phyloP scores from a whole-genome alignment of 1,140 invertebrate species.

The Penaeus vannamei region DNA sequence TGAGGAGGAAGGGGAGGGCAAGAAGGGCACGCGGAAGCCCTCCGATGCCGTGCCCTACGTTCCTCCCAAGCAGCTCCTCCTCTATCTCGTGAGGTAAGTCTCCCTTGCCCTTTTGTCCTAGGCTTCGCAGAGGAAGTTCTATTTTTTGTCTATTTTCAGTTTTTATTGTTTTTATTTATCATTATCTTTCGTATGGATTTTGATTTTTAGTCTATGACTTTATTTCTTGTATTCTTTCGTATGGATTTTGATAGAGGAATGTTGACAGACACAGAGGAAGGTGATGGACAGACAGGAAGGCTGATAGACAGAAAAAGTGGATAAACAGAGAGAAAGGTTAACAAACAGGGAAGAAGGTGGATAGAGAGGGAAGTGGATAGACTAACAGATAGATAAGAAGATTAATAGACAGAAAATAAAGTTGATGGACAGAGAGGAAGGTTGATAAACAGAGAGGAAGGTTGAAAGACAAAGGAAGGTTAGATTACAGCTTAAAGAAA shows the following conservation, averaged over 20 bases:
- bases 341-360: too few species aligned
- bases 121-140: neutral
- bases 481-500: too few species aligned
- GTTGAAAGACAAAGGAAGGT: too few species aligned
- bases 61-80: constrained; percentile 77
- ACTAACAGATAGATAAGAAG: too few species aligned
- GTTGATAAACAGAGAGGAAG: too few species aligned
- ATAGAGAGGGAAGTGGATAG: too few species aligned
- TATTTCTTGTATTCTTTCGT: too few species aligned
- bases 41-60: constrained; percentile 72
- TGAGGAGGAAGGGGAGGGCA: constrained; percentile 69
- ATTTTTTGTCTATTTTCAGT: neutral
- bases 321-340: too few species aligned
- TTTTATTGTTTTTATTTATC: neutral
- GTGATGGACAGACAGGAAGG: neutral
- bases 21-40: neutral
- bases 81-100: constrained; percentile 78
- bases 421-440: too few species aligned
- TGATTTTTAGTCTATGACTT: too few species aligned
- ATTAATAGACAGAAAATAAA: too few species aligned
- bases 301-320: neutral
- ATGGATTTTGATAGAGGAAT: neutral
- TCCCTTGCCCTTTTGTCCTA: neutral
- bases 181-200: neutral
- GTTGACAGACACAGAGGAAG: neutral